Conservation (phyloP, 2,113 vertebrate species). For the Tragulus kanchil region DNA sequence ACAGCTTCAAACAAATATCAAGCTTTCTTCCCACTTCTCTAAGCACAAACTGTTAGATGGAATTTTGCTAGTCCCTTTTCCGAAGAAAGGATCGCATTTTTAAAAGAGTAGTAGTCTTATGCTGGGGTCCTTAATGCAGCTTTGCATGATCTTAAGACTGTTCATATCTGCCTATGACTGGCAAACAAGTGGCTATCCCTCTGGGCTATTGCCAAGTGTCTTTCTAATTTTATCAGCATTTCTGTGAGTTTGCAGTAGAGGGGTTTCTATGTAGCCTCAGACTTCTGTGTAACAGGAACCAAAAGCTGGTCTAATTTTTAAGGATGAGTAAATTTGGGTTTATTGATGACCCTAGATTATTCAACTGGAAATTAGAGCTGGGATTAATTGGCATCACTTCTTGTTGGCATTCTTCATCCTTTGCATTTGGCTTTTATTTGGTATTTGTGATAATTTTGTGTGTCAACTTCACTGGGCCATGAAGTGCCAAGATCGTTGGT, state of each 20-base stretch:
- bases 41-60: background rate
- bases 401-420: background rate
- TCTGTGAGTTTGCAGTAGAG: background rate
- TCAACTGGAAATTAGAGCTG: background rate
- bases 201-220: background rate
- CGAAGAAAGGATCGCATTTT: background rate
- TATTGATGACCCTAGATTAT: background rate
- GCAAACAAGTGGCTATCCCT: background rate
- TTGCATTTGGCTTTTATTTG: background rate
- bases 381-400: background rate
- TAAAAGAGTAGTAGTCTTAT: background rate
- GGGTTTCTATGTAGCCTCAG: background rate
- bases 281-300: background rate
- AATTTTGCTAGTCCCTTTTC: background rate
- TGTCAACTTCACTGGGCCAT: background rate
- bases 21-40: background rate
- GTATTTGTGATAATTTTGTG: constrained; percentile 24
- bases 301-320: constrained; percentile 30
- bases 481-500: background rate
- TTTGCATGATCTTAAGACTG: background rate
- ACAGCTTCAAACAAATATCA: background rate
- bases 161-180: background rate
- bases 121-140: background rate
- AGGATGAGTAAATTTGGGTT: background rate
- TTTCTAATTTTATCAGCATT: background rate